Percentiles rank a stretch among this genome's conserved stretches.
Evolutionary conservation across 2,888 invertebrate genomes (phyloP).

Genomic region (Chymomyza procnemis): DNA sequence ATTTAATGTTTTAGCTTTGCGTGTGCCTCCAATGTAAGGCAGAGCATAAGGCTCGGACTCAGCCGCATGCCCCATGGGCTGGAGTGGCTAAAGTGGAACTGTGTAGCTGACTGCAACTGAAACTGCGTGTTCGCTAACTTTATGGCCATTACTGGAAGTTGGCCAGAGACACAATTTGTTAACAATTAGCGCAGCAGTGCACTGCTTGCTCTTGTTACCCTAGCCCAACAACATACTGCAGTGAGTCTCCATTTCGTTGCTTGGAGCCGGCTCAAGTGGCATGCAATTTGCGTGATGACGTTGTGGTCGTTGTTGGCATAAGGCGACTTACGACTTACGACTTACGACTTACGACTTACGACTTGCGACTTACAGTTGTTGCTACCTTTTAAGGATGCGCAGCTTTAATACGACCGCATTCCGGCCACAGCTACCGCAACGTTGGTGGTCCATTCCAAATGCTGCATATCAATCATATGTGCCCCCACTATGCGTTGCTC

Average conservation of each 20-base stretch:
- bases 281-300: slow-evolving; percentile 23
- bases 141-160: not conserved
- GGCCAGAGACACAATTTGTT: slow-evolving; percentile 62
- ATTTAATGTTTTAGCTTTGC: slow-evolving; percentile 61
- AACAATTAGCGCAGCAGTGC: slow-evolving; percentile 60
- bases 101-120: not conserved
- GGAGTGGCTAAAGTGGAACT: not conserved
- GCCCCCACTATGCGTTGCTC: not conserved
- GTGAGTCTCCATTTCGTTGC: not conserved
- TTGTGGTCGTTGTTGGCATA: not conserved
- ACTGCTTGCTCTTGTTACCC: not conserved
- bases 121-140: not conserved
- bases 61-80: not conserved
- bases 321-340: slow-evolving; percentile 2
- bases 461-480: slow-evolving; percentile 59
- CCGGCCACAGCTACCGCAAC: slow-evolving; percentile 20
- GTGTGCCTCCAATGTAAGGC: slow-evolving; percentile 33
- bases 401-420: slow-evolving; percentile 51
- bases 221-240: not conserved
- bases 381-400: slow-evolving; percentile 40
- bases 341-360: slow-evolving; percentile 13
- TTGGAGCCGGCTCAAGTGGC: slow-evolving; percentile 10
- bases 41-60: not conserved
- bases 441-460: slow-evolving; percentile 49
- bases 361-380: slow-evolving; percentile 29